phyloP scores from a whole-genome alignment of 2,797 vertebrate species.

The Eupleurogrammus muticus region DNA sequence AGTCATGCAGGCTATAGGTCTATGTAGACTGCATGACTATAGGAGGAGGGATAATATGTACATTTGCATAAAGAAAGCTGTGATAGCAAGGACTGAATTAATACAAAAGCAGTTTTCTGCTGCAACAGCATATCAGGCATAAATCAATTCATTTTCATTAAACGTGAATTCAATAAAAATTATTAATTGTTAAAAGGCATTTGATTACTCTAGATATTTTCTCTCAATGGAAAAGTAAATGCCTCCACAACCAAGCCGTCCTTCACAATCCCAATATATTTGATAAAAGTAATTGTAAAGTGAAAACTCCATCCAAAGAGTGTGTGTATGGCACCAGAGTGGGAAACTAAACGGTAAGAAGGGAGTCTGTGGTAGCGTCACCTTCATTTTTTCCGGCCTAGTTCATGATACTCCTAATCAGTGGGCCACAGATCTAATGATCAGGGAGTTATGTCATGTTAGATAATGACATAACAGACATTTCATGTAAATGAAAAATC shows the following conservation, averaged over 20 bases:
- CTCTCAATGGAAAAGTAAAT: conserved; percentile 11
- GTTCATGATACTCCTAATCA: no score
- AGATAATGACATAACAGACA: no score
- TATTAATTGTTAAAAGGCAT: conserved; percentile 24
- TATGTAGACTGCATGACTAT: no score
- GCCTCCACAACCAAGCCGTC: not conserved
- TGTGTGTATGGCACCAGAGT: no score
- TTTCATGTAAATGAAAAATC: no score
- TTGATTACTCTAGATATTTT: conserved; percentile 16
- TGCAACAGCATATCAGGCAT: conserved; percentile 15
- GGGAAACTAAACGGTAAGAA: no score
- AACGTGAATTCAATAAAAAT: conserved; percentile 35
- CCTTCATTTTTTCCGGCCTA: no score
- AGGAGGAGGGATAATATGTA: no score
- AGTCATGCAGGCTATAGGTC: conserved; percentile 7
- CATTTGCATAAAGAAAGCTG: conserved; percentile 3
- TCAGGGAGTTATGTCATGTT: no score
- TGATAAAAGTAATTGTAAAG: not conserved
- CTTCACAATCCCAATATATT: conserved; percentile 3
- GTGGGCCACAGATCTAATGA: no score
- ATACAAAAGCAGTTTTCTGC: conserved; percentile 21
- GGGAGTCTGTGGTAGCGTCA: no score
- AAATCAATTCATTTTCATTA: conserved; percentile 30
- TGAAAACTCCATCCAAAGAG: not conserved
- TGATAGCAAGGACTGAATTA: conserved; percentile 15